Evolutionary conservation across 2,797 vertebrate genomes (phyloP).

Genomic region (Balearica regulorum): DNA sequence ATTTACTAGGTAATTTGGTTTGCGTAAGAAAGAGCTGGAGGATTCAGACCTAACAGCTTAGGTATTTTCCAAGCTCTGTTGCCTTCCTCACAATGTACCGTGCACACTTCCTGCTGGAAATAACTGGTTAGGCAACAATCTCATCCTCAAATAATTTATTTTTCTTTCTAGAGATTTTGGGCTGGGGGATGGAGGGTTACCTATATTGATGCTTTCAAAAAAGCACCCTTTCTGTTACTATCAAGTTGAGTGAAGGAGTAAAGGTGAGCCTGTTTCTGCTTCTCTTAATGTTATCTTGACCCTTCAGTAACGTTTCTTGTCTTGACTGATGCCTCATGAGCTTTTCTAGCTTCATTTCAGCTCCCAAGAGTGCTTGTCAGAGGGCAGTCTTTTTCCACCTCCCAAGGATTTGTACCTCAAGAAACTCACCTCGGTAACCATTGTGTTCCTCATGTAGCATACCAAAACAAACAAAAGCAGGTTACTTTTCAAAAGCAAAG

Average conservation of each 20-base stretch:
- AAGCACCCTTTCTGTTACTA: neutral
- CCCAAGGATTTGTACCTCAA: neutral
- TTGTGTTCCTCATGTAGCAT: neutral
- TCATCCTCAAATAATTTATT: neutral
- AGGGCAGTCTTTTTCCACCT: neutral
- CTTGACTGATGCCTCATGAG: neutral
- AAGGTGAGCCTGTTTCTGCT: neutral
- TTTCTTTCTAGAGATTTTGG: neutral
- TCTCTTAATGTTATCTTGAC: neutral
- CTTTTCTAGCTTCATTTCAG: neutral
- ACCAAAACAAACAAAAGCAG: neutral
- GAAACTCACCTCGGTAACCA: neutral
- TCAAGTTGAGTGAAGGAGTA: neutral
- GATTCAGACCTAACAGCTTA: neutral
- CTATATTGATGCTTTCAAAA: neutral
- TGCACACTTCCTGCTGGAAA: neutral
- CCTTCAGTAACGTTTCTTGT: neutral
- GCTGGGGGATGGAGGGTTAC: neutral
- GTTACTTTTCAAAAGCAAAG: neutral
- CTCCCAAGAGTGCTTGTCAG: neutral
- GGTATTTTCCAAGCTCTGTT: neutral
- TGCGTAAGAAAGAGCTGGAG: neutral
- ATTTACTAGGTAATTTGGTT: neutral
- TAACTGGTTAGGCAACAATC: neutral
- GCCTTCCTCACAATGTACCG: neutral